Evolutionary conservation across 2,888 invertebrate genomes (phyloP).

Genomic region (Cyclophora albipunctata): DNA sequence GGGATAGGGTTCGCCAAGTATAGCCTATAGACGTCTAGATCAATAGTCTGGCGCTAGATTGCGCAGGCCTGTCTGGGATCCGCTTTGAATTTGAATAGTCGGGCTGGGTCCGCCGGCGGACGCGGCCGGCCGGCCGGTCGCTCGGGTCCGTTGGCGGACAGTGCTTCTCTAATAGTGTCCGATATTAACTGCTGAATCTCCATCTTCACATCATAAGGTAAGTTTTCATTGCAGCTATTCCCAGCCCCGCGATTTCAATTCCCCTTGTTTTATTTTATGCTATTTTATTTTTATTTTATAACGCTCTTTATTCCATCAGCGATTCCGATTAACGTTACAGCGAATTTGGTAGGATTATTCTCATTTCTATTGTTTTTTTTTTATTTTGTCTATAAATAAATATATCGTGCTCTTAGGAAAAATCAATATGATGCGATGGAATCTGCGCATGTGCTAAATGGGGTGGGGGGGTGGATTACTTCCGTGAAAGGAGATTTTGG

Average conservation of each 20-base stretch:
- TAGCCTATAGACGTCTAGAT: conserved; percentile 2
- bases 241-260: background rate
- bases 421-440: no score
- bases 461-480: no score
- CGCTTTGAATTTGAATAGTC: background rate
- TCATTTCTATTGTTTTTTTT: no score
- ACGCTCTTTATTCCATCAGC: background rate
- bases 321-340: no score
- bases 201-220: background rate
- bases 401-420: no score
- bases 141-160: conserved; percentile 3
- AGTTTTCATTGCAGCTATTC: background rate
- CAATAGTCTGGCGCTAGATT: conserved; percentile 3
- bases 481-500: no score
- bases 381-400: no score
- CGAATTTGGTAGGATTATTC: no score
- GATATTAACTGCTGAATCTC: background rate
- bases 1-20: background rate
- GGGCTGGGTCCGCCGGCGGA: conserved; percentile 3
- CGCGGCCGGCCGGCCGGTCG: conserved; percentile 1
- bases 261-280: background rate
- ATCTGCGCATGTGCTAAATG: no score
- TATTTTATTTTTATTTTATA: background rate
- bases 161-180: background rate
- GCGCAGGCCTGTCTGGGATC: conserved; percentile 4